Percentiles rank a stretch among this genome's conserved stretches.
These are phyloP conservation scores for Amphiprion percula DNA, from an alignment of 2,113 vertebrate species.

Conservation along the genomic window DNA sequence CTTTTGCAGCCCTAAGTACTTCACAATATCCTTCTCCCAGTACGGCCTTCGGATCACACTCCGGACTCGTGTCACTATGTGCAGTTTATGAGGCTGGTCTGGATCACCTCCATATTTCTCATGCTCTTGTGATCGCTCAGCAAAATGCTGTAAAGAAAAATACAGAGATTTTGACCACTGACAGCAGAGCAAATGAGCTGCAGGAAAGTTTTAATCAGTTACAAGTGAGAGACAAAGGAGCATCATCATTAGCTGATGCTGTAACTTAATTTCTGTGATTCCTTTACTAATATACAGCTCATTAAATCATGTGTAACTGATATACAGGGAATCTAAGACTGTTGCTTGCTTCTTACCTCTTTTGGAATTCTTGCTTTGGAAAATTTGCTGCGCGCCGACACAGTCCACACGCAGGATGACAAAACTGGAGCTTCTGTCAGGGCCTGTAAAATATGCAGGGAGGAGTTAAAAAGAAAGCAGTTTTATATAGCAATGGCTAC, in stretches of 20 bases:
- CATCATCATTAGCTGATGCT: too few relatives aligned
- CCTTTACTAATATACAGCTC: not conserved
- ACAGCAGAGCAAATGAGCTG: not conserved
- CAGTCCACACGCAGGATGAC: conserved; percentile 49
- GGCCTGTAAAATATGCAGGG: conserved; percentile 61
- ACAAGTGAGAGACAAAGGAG: too few relatives aligned
- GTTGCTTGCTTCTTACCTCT: conserved; percentile 65
- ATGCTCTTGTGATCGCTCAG: conserved; percentile 89
- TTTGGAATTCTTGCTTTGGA: conserved; percentile 76
- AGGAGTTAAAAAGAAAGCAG: not conserved
- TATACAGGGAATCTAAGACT: rapidly evolving
- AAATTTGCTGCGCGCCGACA: conserved; percentile 76
- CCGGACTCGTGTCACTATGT: conserved; percentile 91
- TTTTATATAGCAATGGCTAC: too few relatives aligned
- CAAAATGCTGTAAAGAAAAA: conserved; percentile 85
- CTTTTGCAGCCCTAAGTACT: conserved; percentile 89
- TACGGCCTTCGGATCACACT: conserved; percentile 88
- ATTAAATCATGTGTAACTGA: not conserved
- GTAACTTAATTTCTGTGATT: too few relatives aligned
- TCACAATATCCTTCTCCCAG: conserved; percentile 94
- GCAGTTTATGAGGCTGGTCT: conserved; percentile 93
- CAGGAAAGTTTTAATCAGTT: not conserved
- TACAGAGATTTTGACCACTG: not conserved
- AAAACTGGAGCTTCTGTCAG: conserved; percentile 49
- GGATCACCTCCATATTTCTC: conserved; percentile 94